A percentile compares a stretch with the other conserved stretches of the same genome.
Evolutionary conservation across 2,113 vertebrate species (phyloP).

Genomic region (Tachysurus fulvidraco): DNA sequence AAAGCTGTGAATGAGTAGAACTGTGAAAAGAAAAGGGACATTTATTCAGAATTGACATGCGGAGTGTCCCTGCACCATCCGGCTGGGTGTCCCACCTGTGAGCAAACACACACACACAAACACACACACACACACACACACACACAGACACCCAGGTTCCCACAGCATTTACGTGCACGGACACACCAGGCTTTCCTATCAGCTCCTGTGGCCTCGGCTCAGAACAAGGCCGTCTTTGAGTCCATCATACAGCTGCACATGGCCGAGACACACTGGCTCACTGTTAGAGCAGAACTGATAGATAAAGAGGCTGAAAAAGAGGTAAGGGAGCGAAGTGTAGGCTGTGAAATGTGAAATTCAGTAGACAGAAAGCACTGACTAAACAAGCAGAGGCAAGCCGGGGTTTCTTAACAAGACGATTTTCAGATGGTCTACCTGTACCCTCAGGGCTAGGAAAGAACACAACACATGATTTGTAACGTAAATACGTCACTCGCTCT

Average conservation of each 20-base stretch:
- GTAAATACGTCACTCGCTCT: neutral
- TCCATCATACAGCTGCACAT: slow-evolving; percentile 73
- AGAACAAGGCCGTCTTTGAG: slow-evolving; percentile 78
- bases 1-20: neutral
- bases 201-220: slow-evolving; percentile 67
- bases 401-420: neutral
- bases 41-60: slow-evolving; percentile 52
- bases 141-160: slow-evolving; percentile 63
- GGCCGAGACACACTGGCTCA: slow-evolving; percentile 69
- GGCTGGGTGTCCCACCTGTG: slow-evolving; percentile 60
- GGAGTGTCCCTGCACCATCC: slow-evolving; percentile 18
- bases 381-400: slow-evolving; percentile 35
- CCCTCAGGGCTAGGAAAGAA: slow-evolving; percentile 9
- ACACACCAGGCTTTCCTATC: slow-evolving; percentile 69
- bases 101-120: slow-evolving; percentile 60
- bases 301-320: slow-evolving; percentile 42
- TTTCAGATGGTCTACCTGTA: slow-evolving; percentile 14
- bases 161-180: slow-evolving; percentile 59
- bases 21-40: slow-evolving; percentile 12
- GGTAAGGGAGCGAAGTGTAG: slow-evolving; percentile 45
- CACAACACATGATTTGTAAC: neutral
- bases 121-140: slow-evolving; percentile 54
- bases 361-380: neutral
- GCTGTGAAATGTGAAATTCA: slow-evolving; percentile 24
- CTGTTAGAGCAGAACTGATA: slow-evolving; percentile 62